Percentiles rank a stretch among this genome's conserved stretches.
Conservation (phyloP, 2,888 invertebrate genomes). For the Acanthosepion esculentum region DNA sequence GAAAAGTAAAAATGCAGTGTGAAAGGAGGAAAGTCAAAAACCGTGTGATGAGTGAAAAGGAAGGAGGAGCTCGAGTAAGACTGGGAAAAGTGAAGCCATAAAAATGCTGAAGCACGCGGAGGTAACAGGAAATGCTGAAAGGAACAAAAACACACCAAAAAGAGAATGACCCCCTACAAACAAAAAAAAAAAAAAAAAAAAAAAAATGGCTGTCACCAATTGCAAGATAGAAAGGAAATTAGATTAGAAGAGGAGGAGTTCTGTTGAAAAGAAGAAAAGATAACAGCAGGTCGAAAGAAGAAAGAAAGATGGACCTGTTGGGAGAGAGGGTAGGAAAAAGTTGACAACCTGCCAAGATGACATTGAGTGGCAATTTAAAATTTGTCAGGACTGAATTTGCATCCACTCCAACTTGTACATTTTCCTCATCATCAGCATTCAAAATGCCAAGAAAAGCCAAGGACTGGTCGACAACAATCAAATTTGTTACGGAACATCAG, state of each 20-base stretch:
- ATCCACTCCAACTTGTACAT: background rate
- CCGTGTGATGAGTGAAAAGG: no score
- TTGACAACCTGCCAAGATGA: background rate
- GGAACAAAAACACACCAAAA: no score
- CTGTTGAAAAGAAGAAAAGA: background rate
- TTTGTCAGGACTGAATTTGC: background rate
- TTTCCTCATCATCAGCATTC: background rate
- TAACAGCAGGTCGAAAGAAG: background rate
- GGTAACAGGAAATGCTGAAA: no score
- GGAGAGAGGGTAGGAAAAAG: no score
- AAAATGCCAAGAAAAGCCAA: background rate
- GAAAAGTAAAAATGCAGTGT: no score
- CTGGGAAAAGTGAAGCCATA: no score
- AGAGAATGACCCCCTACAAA: no score
- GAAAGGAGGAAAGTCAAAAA: no score
- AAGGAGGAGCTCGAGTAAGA: no score
- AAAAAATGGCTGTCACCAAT: background rate
- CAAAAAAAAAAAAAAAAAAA: no score
- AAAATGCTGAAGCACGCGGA: no score
- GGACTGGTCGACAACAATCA: background rate
- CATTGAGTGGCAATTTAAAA: slow-evolving; percentile 1
- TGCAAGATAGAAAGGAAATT: background rate
- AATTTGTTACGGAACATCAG: background rate
- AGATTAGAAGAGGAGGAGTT: background rate
- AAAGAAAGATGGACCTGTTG: background rate